Evolutionary conservation across 2,888 invertebrate species (phyloP).

Genomic region (Eupithecia insigniata): DNA sequence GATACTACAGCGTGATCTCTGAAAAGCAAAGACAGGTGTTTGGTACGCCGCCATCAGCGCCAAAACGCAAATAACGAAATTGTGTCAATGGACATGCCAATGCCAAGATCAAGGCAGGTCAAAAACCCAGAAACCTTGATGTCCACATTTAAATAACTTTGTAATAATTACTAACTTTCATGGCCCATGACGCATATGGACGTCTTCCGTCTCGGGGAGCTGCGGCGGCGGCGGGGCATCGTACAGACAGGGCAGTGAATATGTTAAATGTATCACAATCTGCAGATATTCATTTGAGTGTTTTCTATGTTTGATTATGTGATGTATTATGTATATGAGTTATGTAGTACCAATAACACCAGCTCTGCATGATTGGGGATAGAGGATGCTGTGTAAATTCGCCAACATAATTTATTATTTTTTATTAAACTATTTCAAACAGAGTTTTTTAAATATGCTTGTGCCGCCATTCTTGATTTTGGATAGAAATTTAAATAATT

Average conservation of each 20-base stretch:
- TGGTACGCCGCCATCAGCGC: conserved; percentile 34
- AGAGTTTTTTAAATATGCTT: too few relatives aligned
- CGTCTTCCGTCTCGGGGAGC: background rate
- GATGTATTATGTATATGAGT: too few relatives aligned
- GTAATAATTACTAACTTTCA: background rate
- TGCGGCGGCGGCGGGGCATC: background rate
- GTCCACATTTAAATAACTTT: conserved; percentile 1
- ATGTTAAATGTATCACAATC: background rate
- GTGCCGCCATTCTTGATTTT: too few relatives aligned
- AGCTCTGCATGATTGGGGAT: too few relatives aligned
- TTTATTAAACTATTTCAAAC: too few relatives aligned
- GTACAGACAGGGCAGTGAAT: background rate
- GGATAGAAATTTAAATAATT: too few relatives aligned
- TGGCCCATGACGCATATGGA: background rate
- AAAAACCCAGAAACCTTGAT: conserved; percentile 25
- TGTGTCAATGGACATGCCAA: conserved; percentile 50
- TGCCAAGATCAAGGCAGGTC: conserved; percentile 58
- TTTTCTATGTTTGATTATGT: too few relatives aligned
- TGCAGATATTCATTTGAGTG: too few relatives aligned
- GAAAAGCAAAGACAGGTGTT: conserved; percentile 45
- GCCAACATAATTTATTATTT: too few relatives aligned
- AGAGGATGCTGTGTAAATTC: too few relatives aligned
- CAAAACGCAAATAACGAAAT: conserved; percentile 41
- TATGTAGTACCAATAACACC: too few relatives aligned
- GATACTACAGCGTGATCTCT: conserved; percentile 3